phyloP scores from a whole-genome alignment of 2,113 vertebrate genomes.

The Ammodytes dubius region DNA sequence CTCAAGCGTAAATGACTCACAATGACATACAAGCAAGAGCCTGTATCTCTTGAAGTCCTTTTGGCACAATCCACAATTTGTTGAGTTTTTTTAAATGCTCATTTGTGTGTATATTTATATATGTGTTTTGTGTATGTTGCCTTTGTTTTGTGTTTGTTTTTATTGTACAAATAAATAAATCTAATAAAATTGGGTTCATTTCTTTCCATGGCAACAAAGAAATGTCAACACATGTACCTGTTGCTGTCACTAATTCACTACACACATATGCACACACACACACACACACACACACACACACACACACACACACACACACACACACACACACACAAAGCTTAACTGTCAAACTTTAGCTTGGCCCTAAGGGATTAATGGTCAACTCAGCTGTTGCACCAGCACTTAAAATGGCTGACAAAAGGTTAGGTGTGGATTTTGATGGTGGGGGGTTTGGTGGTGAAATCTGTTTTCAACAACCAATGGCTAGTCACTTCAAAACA shows the following conservation, averaged over 20 bases:
- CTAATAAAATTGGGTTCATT: slow-evolving; percentile 55
- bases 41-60: slow-evolving; percentile 74
- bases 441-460: slow-evolving; percentile 33
- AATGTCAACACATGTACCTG: slow-evolving; percentile 56
- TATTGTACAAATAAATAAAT: too few species aligned
- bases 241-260: slow-evolving; percentile 71
- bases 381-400: slow-evolving; percentile 80
- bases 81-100: too few species aligned
- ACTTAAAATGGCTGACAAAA: slow-evolving; percentile 79
- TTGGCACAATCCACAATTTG: slow-evolving; percentile 7
- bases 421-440: slow-evolving; percentile 61
- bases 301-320: too few species aligned
- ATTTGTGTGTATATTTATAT: too few species aligned
- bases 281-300: too few species aligned
- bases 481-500: slow-evolving; percentile 45
- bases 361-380: slow-evolving; percentile 69
- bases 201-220: slow-evolving; percentile 58
- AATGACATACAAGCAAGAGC: slow-evolving; percentile 79
- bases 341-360: slow-evolving; percentile 68
- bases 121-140: too few species aligned
- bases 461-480: slow-evolving; percentile 49
- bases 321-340: slow-evolving; percentile 34
- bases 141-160: too few species aligned
- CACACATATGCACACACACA: slow-evolving; percentile 11
- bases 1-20: slow-evolving; percentile 81